Evolutionary conservation across 1,140 invertebrate genomes (phyloP).

Genomic region (Drosophila equinoxialis): DNA sequence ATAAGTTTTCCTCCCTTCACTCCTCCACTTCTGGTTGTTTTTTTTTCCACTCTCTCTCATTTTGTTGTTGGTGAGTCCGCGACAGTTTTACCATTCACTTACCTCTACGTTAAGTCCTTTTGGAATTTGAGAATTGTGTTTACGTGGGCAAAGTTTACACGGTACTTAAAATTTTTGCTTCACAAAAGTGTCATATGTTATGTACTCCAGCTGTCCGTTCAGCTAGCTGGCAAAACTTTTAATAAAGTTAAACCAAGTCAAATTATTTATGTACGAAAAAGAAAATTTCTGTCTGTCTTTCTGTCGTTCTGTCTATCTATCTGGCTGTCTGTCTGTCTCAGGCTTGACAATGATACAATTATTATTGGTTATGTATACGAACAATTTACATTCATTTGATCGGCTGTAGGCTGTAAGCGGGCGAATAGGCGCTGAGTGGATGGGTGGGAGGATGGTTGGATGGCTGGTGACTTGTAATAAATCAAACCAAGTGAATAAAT

Average conservation of each 20-base stretch:
- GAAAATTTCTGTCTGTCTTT: conserved; percentile 19
- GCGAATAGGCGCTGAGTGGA: not conserved
- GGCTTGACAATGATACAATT: conserved; percentile 65
- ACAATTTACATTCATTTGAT: conserved; percentile 61
- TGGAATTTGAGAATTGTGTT: conserved; percentile 4
- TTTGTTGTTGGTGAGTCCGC: not conserved
- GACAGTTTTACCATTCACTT: conserved; percentile 12
- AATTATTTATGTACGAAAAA: conserved; percentile 69
- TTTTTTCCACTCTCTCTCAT: not conserved
- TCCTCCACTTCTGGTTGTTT: not conserved
- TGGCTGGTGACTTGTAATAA: conserved; percentile 61
- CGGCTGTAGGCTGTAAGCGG: conserved; percentile 5
- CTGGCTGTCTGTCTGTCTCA: conserved; percentile 16
- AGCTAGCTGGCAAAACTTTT: conserved; percentile 48
- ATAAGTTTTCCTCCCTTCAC: conserved; percentile 56
- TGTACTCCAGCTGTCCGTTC: not conserved
- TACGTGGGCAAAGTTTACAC: conserved; percentile 14
- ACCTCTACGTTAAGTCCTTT: conserved; percentile 2
- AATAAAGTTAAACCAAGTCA: conserved; percentile 61
- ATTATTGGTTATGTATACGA: conserved; percentile 74
- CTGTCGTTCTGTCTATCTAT: conserved; percentile 24
- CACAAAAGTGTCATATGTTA: conserved; percentile 28
- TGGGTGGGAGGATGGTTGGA: not conserved
- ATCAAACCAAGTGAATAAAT: conserved; percentile 81
- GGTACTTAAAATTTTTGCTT: conserved; percentile 6